A percentile compares a stretch with the other conserved stretches of the same genome.
These are phyloP conservation scores for Micrasema longulum DNA, from an alignment of 1,140 invertebrate species.

Conservation along the genomic window DNA sequence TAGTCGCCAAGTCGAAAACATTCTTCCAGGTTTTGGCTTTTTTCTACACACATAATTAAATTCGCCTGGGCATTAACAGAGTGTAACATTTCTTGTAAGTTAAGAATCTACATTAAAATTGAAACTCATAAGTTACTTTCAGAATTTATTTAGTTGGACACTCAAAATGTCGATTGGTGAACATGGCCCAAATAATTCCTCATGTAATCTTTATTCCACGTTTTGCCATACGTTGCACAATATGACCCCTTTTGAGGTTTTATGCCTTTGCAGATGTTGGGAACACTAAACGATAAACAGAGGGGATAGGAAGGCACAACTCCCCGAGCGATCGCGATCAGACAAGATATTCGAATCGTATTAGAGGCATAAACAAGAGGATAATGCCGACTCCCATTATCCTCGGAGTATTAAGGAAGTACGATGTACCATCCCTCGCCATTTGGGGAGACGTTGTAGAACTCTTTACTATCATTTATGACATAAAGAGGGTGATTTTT, in stretches of 20 bases:
- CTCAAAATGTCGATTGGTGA: slow-evolving; percentile 27
- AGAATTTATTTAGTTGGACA: too few relatives aligned
- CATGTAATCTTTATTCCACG: slow-evolving; percentile 42
- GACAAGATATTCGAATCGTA: slow-evolving; percentile 49
- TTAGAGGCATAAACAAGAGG: slow-evolving; percentile 49
- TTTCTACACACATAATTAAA: too few relatives aligned
- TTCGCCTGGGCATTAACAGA: too few relatives aligned
- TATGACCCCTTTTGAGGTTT: slow-evolving; percentile 28
- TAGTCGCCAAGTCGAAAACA: too few relatives aligned
- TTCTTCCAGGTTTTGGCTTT: too few relatives aligned
- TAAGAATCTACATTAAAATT: too few relatives aligned
- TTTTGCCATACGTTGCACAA: slow-evolving; percentile 40
- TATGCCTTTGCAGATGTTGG: slow-evolving; percentile 45
- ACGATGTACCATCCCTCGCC: not conserved
- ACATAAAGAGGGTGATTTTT: slow-evolving; percentile 23
- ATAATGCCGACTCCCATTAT: slow-evolving; percentile 46
- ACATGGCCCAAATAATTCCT: slow-evolving; percentile 25
- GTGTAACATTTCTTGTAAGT: too few relatives aligned
- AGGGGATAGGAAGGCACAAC: slow-evolving; percentile 22
- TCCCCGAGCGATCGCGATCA: slow-evolving; percentile 37
- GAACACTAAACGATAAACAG: slow-evolving; percentile 42
- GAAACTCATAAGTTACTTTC: too few relatives aligned
- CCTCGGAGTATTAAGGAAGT: slow-evolving; percentile 38
- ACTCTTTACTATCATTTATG: slow-evolving; percentile 15
- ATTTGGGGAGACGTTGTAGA: not conserved